Percentiles rank a stretch among this genome's conserved stretches.
These are phyloP conservation scores for Palaemon carinicauda DNA, from an alignment of 1,140 invertebrate genomes.

Conservation along the genomic window DNA sequence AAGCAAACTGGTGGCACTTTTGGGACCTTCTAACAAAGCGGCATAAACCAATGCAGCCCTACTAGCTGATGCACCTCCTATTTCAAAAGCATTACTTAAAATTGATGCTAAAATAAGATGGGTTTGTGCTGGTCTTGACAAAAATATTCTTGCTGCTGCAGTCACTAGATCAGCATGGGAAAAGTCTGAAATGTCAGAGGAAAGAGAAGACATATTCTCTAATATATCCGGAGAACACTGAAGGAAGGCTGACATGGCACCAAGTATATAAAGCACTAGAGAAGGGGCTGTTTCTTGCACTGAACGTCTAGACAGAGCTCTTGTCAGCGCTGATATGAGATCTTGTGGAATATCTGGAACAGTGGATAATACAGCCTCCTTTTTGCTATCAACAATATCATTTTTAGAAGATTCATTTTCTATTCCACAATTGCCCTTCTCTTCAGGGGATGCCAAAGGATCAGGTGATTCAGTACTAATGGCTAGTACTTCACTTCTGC, in stretches of 20 bases:
- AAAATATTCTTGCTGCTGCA: conserved; percentile 25
- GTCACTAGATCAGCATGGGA: conserved; percentile 35
- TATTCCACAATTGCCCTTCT: background rate
- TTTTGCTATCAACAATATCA: background rate
- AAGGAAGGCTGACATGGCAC: conserved; percentile 13
- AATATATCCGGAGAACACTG: conserved; percentile 32
- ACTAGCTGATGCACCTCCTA: background rate
- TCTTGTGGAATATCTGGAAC: conserved; percentile 28
- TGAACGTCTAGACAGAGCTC: conserved; percentile 19
- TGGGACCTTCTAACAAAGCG: conserved; percentile 22
- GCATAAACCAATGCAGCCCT: conserved; percentile 37
- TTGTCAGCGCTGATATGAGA: conserved; percentile 14
- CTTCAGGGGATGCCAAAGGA: background rate
- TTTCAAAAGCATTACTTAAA: conserved; percentile 21
- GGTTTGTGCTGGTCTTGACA: conserved; percentile 33
- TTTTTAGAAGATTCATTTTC: background rate
- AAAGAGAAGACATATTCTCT: conserved; percentile 25
- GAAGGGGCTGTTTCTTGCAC: conserved; percentile 39
- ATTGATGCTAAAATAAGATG: conserved; percentile 35
- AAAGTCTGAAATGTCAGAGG: background rate
- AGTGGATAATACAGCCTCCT: background rate
- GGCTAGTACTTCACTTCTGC: background rate
- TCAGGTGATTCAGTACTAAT: background rate
- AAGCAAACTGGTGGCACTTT: conserved; percentile 24
- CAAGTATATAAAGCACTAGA: conserved; percentile 28